Evolutionary conservation across 2,797 vertebrate genomes (phyloP).

Genomic region (Mergus octosetaceus): DNA sequence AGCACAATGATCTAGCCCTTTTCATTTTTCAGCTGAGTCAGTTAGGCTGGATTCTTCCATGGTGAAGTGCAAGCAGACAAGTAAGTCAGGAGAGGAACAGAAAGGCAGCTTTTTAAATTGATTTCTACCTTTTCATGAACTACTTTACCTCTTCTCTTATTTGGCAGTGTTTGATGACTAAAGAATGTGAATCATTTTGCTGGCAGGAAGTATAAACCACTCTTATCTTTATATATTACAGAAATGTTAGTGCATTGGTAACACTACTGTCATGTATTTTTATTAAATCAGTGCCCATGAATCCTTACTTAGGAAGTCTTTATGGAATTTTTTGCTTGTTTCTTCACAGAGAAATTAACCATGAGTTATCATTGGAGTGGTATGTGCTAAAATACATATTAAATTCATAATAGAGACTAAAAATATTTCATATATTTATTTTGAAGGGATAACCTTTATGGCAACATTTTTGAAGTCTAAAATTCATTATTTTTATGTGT

Average conservation of each 20-base stretch:
- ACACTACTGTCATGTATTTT: neutral
- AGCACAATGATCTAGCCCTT: neutral
- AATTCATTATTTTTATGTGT: neutral
- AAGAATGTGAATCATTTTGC: neutral
- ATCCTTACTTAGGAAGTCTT: neutral
- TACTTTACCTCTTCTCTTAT: neutral
- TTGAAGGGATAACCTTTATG: constrained; percentile 24
- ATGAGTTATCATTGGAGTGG: neutral
- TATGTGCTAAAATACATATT: neutral
- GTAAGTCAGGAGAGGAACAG: neutral
- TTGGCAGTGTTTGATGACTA: neutral
- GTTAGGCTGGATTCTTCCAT: neutral
- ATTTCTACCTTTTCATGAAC: neutral
- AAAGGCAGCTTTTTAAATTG: neutral
- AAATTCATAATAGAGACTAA: neutral
- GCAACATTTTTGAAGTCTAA: constrained; percentile 26
- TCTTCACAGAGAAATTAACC: neutral
- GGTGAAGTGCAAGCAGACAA: neutral
- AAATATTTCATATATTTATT: constrained; percentile 17
- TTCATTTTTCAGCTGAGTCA: neutral
- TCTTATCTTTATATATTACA: neutral
- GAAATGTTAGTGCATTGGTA: neutral
- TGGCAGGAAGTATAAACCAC: neutral
- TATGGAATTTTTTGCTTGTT: neutral
- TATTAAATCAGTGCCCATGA: neutral